A percentile compares a stretch with the other conserved stretches of the same genome.
phyloP scores from a whole-genome alignment of 2,888 invertebrate species.

The Rhagonycha fulva region DNA sequence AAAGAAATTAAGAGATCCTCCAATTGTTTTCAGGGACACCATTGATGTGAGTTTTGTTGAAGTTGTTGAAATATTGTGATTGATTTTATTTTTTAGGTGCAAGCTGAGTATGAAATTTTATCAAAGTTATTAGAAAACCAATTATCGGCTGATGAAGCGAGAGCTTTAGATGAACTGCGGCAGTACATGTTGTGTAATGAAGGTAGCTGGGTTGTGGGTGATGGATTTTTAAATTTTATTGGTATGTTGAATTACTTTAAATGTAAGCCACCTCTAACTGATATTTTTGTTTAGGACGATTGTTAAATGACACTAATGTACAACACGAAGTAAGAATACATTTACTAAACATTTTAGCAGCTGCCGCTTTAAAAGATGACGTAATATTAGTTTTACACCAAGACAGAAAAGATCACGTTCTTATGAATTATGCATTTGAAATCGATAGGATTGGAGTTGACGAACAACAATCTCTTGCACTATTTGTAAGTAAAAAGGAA shows the following conservation, averaged over 20 bases:
- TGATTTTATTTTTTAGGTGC: constrained; percentile 57
- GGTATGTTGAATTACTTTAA: constrained; percentile 56
- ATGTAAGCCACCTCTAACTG: background rate
- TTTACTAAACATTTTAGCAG: constrained; percentile 72
- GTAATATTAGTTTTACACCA: constrained; percentile 87
- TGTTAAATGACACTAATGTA: constrained; percentile 65
- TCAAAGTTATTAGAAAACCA: constrained; percentile 70
- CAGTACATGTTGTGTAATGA: constrained; percentile 88
- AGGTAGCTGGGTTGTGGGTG: constrained; percentile 91
- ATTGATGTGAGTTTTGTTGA: constrained; percentile 62
- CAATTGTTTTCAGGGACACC: constrained; percentile 73
- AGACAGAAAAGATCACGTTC: constrained; percentile 84
- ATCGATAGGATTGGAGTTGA: constrained; percentile 74
- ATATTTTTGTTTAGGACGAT: constrained; percentile 56
- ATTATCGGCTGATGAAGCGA: constrained; percentile 74
- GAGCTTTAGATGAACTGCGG: constrained; percentile 79
- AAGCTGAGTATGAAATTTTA: constrained; percentile 75
- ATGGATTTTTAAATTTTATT: constrained; percentile 82
- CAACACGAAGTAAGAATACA: constrained; percentile 66
- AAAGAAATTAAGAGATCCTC: constrained; percentile 75
- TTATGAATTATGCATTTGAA: constrained; percentile 85
- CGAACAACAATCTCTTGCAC: constrained; percentile 79
- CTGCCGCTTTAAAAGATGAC: constrained; percentile 84
- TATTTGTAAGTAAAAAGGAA: constrained; percentile 68
- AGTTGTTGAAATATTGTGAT: background rate